Conservation (phyloP, 2,888 invertebrate species). For the Craniophora ligustri region DNA sequence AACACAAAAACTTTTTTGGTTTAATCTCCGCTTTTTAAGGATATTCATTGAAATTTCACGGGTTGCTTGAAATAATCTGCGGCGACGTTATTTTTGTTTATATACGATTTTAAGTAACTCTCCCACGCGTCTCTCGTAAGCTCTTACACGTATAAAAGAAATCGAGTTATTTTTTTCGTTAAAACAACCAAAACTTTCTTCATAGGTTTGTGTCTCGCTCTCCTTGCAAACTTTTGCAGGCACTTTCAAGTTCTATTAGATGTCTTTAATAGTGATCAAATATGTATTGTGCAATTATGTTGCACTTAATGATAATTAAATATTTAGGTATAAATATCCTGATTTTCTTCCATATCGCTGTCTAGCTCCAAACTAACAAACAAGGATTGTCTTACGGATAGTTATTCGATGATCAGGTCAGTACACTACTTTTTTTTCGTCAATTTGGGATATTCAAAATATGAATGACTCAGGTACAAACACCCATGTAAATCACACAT, state of each 20-base stretch:
- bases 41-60: slow-evolving; percentile 85
- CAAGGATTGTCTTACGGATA: too few species aligned
- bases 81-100: slow-evolving; percentile 71
- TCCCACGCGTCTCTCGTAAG: slow-evolving; percentile 49
- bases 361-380: too few species aligned
- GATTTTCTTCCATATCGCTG: too few species aligned
- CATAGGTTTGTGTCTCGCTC: slow-evolving; percentile 4
- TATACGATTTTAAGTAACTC: slow-evolving; percentile 61
- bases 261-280: slow-evolving; percentile 22
- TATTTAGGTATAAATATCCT: too few species aligned
- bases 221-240: slow-evolving; percentile 10
- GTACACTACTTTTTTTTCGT: too few species aligned
- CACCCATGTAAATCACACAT: too few species aligned
- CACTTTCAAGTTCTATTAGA: slow-evolving; percentile 21
- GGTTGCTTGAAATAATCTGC: slow-evolving; percentile 84
- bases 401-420: too few species aligned
- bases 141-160: slow-evolving; percentile 49
- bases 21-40: slow-evolving; percentile 86
- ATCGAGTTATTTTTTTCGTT: slow-evolving; percentile 42
- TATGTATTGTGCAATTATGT: slow-evolving; percentile 13
- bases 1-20: slow-evolving; percentile 86
- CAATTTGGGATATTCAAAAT: too few species aligned
- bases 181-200: slow-evolving; percentile 30
- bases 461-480: too few species aligned
- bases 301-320: too few species aligned